phyloP scores from a whole-genome alignment of 2,797 vertebrate genomes.

The Euphonia xanthogaster region DNA sequence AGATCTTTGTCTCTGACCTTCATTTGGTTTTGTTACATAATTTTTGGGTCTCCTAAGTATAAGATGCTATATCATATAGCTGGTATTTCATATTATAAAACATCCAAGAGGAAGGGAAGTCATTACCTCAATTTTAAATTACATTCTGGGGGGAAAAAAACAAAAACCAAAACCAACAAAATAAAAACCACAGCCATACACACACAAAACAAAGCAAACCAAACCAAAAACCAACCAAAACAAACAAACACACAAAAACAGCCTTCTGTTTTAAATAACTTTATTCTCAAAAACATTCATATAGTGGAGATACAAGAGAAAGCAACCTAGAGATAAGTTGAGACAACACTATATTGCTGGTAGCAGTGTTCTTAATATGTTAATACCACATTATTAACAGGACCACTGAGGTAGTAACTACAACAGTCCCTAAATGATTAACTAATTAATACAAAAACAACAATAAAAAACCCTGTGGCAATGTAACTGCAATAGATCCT shows the following conservation, averaged over 20 bases:
- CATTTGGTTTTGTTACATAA: not conserved
- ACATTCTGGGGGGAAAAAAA: not conserved
- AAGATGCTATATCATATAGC: not conserved
- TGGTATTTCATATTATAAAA: not conserved
- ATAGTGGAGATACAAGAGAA: not conserved
- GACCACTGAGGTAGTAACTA: not conserved
- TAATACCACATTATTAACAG: not conserved
- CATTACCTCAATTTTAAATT: not conserved
- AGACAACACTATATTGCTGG: not conserved
- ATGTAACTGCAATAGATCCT: not conserved
- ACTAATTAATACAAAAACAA: not conserved
- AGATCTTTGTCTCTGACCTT: not conserved
- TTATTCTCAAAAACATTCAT: not conserved
- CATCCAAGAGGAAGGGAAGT: not conserved
- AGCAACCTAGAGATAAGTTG: fast-evolving
- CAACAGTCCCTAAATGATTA: not conserved
- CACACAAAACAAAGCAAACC: not conserved
- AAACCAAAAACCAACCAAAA: too few species aligned
- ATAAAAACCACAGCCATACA: not conserved
- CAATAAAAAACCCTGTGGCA: not conserved
- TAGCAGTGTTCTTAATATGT: not conserved
- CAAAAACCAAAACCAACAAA: not conserved
- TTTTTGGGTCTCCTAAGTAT: not conserved
- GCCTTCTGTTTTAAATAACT: not conserved
- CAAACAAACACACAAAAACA: not conserved